Evolutionary conservation across 37 sponge, comb jelly and placozoan genomes (phyloP), one percentile per base, ranked within the genome.

Genomic region (Agelas oroides): DNA sequence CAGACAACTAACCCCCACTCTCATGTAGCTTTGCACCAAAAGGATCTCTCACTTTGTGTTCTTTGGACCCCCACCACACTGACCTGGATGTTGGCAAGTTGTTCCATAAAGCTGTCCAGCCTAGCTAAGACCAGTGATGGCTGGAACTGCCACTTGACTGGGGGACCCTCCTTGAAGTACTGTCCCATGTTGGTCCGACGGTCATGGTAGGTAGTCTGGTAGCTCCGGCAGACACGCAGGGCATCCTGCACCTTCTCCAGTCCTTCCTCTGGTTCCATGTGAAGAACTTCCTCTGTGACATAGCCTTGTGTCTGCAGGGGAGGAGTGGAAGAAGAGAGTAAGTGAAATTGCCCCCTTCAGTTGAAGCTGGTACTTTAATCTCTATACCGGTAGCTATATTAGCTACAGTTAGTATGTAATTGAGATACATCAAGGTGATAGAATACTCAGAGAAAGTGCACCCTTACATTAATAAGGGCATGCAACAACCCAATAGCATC

Each of bases 231-330:
- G 27, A 90, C 81, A 36, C 88, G 90, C 52, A 90, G 38, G n/a
- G 93, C 90, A 30, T 94, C 93, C 52, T 70, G 27, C 53, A 98
- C 78, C 73, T 91, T 94, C 83, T 92, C 95, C 28, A 94, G 74
- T 0, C 95, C 97, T 52, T 98, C 99, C 65, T 96, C 97, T 1
- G 92, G 75, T 64, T 98, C 99, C 63, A 85, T 79, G 30, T 83
- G 82, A 35, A 98, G 83, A 41, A 98, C 78, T 39, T 98, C 99
- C 1, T 96, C 96, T 59, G 93, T 39, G 1, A 97, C 77, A 77
- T 75, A 97, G 60, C 52, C 72, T 52, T 73, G 92, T 16, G 88
- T 75, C 90, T 90, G 61, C 39, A 52, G n/a, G 56, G 30, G 37
- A 46, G 46, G 8, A 8, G 46, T n/a, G n/a, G n/a, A n/a, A n/a